phyloP scores from a whole-genome alignment of 1,140 invertebrate species.

The Zaprionus nigranus region DNA sequence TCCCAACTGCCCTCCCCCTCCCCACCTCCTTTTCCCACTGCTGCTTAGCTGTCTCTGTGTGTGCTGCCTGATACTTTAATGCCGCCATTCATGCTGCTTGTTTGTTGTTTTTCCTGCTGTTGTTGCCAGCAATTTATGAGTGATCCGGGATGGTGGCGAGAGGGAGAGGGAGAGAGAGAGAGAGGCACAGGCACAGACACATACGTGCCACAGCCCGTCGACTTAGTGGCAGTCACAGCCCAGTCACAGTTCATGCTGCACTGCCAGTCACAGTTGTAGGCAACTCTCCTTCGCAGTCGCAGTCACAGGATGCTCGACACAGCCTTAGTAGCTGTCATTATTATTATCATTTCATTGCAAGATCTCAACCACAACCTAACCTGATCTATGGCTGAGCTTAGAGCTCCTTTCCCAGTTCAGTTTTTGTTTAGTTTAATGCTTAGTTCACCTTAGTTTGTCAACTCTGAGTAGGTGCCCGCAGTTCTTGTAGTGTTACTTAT shows the following conservation, averaged over 20 bases:
- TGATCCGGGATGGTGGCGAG: slow-evolving; percentile 24
- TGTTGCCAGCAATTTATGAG: slow-evolving; percentile 63
- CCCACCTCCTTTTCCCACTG: neutral
- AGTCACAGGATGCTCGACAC: too few relatives aligned
- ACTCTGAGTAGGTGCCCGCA: too few relatives aligned
- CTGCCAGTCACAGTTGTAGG: neutral
- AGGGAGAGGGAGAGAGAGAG: neutral
- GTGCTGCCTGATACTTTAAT: slow-evolving; percentile 70
- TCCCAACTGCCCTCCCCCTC: neutral
- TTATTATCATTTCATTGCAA: too few relatives aligned
- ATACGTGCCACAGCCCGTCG: neutral
- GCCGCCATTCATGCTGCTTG: slow-evolving; percentile 63
- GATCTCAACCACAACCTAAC: too few relatives aligned
- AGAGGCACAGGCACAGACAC: neutral
- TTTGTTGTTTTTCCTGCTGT: slow-evolving; percentile 20
- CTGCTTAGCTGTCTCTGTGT: slow-evolving; percentile 11
- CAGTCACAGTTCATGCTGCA: neutral
- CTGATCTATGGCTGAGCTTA: too few relatives aligned
- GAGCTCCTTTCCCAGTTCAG: too few relatives aligned
- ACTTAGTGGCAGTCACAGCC: slow-evolving; percentile 8
- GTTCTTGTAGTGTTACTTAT: too few relatives aligned
- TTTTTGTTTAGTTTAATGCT: too few relatives aligned
- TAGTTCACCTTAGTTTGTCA: too few relatives aligned
- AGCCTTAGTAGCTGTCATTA: too few relatives aligned
- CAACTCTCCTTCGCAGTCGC: neutral